These are phyloP conservation scores for Leucania comma DNA, from an alignment of 2,888 invertebrate genomes.

Conservation along the genomic window DNA sequence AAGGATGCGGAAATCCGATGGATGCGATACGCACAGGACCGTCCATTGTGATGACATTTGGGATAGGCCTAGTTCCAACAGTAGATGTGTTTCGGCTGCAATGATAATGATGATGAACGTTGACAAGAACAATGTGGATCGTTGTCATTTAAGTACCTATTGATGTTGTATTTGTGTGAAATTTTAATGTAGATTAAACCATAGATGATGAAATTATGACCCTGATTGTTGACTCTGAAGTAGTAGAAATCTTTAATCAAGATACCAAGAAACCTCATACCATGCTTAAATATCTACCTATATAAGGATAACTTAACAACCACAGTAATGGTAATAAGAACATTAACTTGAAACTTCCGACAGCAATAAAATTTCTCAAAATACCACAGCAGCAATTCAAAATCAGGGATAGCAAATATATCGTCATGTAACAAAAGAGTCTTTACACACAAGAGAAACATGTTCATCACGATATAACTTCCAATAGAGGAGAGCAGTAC, in stretches of 20 bases:
- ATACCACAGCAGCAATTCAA: slow-evolving; percentile 40
- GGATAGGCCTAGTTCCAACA: too few relatives aligned
- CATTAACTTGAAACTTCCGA: slow-evolving; percentile 40
- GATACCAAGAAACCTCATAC: neutral
- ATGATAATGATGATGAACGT: too few relatives aligned
- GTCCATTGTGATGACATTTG: too few relatives aligned
- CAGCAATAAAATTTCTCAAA: slow-evolving; percentile 46
- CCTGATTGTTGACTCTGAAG: neutral
- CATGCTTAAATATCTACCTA: slow-evolving; percentile 20
- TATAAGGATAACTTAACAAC: slow-evolving; percentile 34
- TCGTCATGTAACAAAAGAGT: slow-evolving; percentile 53
- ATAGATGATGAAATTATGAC: neutral
- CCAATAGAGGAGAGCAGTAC: slow-evolving; percentile 57
- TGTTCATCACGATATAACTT: slow-evolving; percentile 66
- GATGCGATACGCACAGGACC: too few relatives aligned
- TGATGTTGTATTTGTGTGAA: neutral
- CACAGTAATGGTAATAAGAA: slow-evolving; percentile 31
- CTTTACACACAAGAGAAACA: slow-evolving; percentile 60
- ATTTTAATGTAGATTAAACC: neutral
- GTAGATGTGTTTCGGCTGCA: too few relatives aligned
- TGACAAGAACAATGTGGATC: neutral
- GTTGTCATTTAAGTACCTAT: too few relatives aligned
- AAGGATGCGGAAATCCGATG: too few relatives aligned
- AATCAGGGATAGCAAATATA: slow-evolving; percentile 47
- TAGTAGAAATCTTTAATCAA: neutral